Percentiles rank a stretch among this genome's conserved stretches.
These are phyloP conservation scores for Notothenia rossii DNA, from an alignment of 2,113 vertebrate genomes.

Conservation along the genomic window DNA sequence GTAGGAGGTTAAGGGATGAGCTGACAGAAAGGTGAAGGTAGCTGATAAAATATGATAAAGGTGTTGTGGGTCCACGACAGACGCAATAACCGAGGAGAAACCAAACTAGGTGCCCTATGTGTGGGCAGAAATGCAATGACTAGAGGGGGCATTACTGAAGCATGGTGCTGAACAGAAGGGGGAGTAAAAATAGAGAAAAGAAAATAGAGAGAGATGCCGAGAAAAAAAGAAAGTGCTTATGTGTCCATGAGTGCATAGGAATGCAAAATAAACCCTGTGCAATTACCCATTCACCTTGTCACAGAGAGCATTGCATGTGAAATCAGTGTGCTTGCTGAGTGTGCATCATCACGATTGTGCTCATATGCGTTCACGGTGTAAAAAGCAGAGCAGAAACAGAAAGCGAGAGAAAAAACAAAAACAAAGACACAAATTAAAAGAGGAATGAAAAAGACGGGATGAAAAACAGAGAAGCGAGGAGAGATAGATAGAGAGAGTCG, in stretches of 20 bases:
- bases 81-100: constrained; percentile 45
- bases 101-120: constrained; percentile 61
- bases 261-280: constrained; percentile 70
- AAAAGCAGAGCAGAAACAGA: constrained; percentile 25
- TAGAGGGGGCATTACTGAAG: constrained; percentile 78
- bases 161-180: constrained; percentile 79
- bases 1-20: constrained; percentile 27
- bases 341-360: constrained; percentile 56
- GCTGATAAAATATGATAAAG: constrained; percentile 52
- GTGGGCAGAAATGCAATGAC: constrained; percentile 77
- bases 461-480: constrained; percentile 73
- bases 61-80: constrained; percentile 47
- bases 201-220: constrained; percentile 60
- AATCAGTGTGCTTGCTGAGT: constrained; percentile 67
- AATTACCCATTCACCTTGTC: constrained; percentile 73
- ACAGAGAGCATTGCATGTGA: constrained; percentile 62
- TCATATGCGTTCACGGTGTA: constrained; percentile 23
- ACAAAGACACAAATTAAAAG: constrained; percentile 74
- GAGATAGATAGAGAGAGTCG: constrained; percentile 65
- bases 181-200: constrained; percentile 75
- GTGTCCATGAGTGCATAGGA: constrained; percentile 62
- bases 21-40: constrained; percentile 32
- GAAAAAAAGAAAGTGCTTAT: constrained; percentile 65
- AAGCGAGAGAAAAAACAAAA: background rate
- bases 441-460: constrained; percentile 72